Percentiles rank a stretch among this genome's conserved stretches.
These are phyloP conservation scores for Pterobdella sp. DNA, from an alignment of 2,888 invertebrate species.

Conservation along the genomic window DNA sequence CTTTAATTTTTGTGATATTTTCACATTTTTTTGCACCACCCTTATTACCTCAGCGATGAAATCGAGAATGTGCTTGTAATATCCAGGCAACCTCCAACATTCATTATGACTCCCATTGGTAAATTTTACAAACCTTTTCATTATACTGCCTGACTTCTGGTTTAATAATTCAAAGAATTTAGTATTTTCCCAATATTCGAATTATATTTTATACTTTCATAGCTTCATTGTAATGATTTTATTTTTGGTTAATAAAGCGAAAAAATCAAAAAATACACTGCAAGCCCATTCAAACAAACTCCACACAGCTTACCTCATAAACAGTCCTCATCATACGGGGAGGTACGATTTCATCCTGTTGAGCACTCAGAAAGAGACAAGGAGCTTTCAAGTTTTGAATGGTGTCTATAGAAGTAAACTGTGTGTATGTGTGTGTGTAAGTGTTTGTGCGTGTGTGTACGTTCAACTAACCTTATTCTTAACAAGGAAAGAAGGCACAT, in stretches of 20 bases:
- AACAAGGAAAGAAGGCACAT: constrained; percentile 73
- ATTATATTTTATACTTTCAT: no score
- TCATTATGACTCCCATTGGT: constrained; percentile 84
- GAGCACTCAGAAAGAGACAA: constrained; percentile 77
- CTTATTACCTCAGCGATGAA: constrained; percentile 50
- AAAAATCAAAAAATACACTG: not conserved
- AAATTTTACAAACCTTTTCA: constrained; percentile 70
- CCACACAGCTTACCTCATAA: constrained; percentile 54
- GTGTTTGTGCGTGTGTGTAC: not conserved
- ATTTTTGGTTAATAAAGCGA: no score
- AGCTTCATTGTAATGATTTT: no score
- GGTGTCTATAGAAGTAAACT: constrained; percentile 59
- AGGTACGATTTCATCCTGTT: constrained; percentile 77
- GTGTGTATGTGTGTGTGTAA: constrained; percentile 31
- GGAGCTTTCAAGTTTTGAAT: constrained; percentile 67
- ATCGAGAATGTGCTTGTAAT: constrained; percentile 53
- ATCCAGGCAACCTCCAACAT: constrained; percentile 81
- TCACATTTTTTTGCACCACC: no score
- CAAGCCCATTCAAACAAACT: not conserved
- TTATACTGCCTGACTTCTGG: constrained; percentile 40
- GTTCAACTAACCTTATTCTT: constrained; percentile 71
- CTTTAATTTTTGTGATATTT: no score
- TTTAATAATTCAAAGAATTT: no score
- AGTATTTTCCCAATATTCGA: no score
- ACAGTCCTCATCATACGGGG: constrained; percentile 79